These are phyloP conservation scores for Psilopogon haemacephalus DNA, from an alignment of 2,113 vertebrate genomes.

Conservation along the genomic window DNA sequence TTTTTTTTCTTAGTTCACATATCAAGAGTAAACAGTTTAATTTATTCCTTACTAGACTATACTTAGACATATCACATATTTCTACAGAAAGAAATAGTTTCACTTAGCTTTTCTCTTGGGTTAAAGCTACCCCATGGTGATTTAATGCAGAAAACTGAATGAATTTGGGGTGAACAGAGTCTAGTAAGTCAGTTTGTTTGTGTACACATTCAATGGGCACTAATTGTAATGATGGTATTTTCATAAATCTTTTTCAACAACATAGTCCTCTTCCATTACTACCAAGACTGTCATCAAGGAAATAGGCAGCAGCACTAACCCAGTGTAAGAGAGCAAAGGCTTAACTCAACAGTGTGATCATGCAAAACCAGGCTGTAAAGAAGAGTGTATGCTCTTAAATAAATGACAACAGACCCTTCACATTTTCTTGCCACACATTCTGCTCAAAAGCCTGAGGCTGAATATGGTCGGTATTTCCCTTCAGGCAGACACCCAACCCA, in stretches of 20 bases:
- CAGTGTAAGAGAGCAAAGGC: neutral
- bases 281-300: neutral
- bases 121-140: neutral
- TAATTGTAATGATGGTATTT: neutral
- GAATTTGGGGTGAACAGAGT: neutral
- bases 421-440: neutral
- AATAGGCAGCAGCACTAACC: neutral
- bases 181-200: neutral
- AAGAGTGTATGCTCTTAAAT: neutral
- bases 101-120: neutral
- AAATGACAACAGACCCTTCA: neutral
- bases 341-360: neutral
- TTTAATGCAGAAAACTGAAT: neutral
- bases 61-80: neutral
- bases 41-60: neutral
- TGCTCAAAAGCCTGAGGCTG: neutral
- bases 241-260: neutral
- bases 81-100: neutral
- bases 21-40: neutral
- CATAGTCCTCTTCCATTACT: neutral
- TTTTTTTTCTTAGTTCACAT: neutral
- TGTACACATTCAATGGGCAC: neutral
- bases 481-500: neutral
- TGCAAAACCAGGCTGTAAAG: neutral
- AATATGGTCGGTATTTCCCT: neutral